Evolutionary conservation across 2,113 vertebrate genomes (phyloP).

Genomic region (Cheirogaleus medius): DNA sequence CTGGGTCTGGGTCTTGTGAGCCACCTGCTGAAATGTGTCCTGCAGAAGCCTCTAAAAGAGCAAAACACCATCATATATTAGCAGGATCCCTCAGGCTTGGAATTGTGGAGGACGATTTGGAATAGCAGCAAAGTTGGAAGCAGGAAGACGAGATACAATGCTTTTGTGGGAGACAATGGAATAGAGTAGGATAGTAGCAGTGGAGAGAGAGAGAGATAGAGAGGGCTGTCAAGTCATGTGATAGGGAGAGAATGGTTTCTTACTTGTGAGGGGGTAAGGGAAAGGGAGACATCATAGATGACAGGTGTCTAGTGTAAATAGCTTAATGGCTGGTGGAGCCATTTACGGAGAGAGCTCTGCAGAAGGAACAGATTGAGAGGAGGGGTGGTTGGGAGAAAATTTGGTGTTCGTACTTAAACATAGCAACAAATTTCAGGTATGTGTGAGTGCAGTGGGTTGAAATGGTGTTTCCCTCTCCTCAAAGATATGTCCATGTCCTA

Average conservation of each 20-base stretch:
- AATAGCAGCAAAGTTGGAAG: background rate
- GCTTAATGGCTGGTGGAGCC: background rate
- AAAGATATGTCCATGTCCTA: background rate
- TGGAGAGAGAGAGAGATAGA: too few species aligned
- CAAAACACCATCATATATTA: background rate
- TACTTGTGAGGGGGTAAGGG: background rate
- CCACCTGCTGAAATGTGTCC: background rate
- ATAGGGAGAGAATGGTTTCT: background rate
- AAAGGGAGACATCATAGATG: background rate
- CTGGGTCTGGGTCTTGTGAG: background rate
- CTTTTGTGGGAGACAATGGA: background rate
- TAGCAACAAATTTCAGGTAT: background rate
- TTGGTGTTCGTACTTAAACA: background rate
- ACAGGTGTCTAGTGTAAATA: background rate
- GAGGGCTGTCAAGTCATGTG: background rate
- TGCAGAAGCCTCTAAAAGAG: background rate
- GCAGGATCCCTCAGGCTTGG: background rate
- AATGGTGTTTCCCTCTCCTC: background rate
- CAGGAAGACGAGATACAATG: background rate
- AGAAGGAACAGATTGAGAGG: background rate
- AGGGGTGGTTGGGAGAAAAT: background rate
- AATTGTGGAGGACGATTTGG: background rate
- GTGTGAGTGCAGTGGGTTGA: too few species aligned
- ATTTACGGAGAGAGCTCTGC: background rate
- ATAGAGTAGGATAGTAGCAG: too few species aligned